These are phyloP conservation scores for Drosophila nannoptera DNA, from an alignment of 1,140 invertebrate species.

Conservation along the genomic window DNA sequence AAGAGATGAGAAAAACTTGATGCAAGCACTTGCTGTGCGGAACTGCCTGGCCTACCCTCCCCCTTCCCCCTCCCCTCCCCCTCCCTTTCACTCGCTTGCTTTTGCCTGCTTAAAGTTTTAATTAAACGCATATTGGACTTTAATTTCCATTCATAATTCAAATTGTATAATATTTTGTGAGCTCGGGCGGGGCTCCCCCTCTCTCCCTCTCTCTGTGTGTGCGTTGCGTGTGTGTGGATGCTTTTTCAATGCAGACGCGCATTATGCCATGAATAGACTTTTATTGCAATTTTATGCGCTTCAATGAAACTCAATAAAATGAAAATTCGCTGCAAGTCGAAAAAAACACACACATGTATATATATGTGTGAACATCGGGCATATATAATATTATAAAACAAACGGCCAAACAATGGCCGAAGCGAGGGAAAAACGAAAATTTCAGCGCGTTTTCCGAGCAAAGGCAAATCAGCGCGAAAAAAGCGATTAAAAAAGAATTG, in stretches of 20 bases:
- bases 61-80: not conserved
- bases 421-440: conserved; percentile 36
- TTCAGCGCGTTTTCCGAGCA: conserved; percentile 1
- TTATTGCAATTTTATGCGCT: conserved; percentile 76
- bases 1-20: too few relatives aligned
- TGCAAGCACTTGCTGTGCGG: too few relatives aligned
- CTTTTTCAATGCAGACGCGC: conserved; percentile 34
- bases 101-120: conserved; percentile 60
- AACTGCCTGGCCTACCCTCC: not conserved
- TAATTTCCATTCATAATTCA: conserved; percentile 71
- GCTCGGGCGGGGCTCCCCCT: not conserved
- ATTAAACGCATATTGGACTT: conserved; percentile 73
- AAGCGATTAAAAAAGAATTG: conserved; percentile 39
- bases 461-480: too few relatives aligned
- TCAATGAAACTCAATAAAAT: conserved; percentile 76
- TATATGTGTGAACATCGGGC: not conserved
- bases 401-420: conserved; percentile 22
- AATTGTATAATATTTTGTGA: conserved; percentile 28
- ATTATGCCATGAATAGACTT: conserved; percentile 60
- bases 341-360: conserved; percentile 1
- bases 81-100: not conserved
- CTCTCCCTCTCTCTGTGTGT: not conserved
- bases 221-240: not conserved
- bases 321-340: conserved; percentile 33
- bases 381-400: conserved; percentile 33